Percentiles rank a stretch among this genome's conserved stretches.
These are phyloP conservation scores for Poliocrania exsul DNA, from an alignment of 2,797 vertebrate species.

Conservation along the genomic window DNA sequence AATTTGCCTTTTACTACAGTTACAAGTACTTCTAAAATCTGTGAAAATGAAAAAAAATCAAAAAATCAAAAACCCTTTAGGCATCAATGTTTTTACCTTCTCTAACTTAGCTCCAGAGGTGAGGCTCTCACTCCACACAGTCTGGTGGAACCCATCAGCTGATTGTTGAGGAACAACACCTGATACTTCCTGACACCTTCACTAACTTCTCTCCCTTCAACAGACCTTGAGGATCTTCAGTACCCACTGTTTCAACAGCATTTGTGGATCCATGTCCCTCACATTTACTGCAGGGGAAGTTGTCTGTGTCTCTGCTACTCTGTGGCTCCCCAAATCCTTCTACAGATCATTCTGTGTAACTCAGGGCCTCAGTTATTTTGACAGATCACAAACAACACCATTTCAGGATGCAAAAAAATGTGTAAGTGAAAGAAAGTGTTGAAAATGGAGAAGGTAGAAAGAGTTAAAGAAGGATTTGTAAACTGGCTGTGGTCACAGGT, in stretches of 20 bases:
- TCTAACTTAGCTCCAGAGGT: background rate
- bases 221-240: background rate
- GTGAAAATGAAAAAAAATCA: too few species aligned
- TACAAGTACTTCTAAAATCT: too few species aligned
- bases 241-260: background rate
- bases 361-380: background rate
- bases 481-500: background rate
- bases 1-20: too few species aligned
- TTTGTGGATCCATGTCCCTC: background rate
- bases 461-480: background rate
- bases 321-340: background rate
- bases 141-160: background rate
- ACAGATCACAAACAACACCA: background rate
- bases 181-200: background rate
- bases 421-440: background rate
- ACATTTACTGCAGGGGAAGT: background rate
- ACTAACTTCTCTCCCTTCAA: background rate
- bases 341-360: background rate
- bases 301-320: background rate
- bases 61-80: too few species aligned
- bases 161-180: background rate
- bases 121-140: background rate
- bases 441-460: background rate
- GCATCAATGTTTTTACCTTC: background rate
- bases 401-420: background rate